Evolutionary conservation across 2,113 vertebrate species (phyloP).

Genomic region (Xerus inauris): DNA sequence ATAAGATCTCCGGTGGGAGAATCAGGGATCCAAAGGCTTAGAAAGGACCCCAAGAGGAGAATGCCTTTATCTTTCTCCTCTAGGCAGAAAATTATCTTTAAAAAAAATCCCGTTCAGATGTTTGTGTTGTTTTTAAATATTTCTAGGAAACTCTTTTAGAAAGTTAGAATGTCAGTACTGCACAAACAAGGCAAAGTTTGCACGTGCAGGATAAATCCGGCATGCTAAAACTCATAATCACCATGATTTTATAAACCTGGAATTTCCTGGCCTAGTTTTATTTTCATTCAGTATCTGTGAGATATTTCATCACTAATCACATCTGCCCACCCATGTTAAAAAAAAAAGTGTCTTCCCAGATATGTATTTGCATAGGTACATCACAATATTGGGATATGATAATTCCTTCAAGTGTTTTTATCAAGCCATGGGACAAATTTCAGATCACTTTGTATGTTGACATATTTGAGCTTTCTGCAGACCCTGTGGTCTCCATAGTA

Average conservation of each 20-base stretch:
- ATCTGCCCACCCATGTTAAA: not conserved
- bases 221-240: constrained; percentile 43
- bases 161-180: constrained; percentile 23
- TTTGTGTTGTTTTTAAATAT: not conserved
- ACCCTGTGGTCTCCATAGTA: constrained; percentile 71
- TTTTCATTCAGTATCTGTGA: constrained; percentile 54
- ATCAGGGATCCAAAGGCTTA: not conserved
- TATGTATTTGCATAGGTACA: not conserved
- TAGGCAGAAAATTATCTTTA: not conserved
- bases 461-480: constrained; percentile 60
- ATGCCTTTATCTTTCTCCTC: not conserved
- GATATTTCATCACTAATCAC: constrained; percentile 47
- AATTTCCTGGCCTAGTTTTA: constrained; percentile 65
- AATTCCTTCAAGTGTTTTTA: constrained; percentile 45
- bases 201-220: not conserved
- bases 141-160: constrained; percentile 38
- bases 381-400: not conserved
- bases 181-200: not conserved
- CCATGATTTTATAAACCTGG: constrained; percentile 57
- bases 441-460: constrained; percentile 62
- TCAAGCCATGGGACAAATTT: constrained; percentile 55
- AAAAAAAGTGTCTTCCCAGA: constrained; percentile 26
- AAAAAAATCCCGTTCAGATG: not conserved
- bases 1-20: not conserved
- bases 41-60: not conserved